Evolutionary conservation across 2,113 vertebrate genomes (phyloP).

Genomic region (Pycnonotus jocosus): DNA sequence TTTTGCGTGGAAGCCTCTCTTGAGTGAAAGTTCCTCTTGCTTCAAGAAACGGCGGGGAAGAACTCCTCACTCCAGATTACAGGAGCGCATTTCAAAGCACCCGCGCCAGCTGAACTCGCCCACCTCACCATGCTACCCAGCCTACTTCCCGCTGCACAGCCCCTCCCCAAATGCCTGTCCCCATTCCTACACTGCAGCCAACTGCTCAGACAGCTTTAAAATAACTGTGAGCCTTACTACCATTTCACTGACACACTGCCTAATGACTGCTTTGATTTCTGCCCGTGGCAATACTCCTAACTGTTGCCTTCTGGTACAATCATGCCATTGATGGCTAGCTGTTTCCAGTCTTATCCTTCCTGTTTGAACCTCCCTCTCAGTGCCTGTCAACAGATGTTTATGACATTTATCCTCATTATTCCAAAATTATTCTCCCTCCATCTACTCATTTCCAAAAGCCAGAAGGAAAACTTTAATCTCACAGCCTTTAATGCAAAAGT

Average conservation of each 20-base stretch:
- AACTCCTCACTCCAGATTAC: not conserved
- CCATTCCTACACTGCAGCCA: too few relatives aligned
- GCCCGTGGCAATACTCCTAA: fast-evolving
- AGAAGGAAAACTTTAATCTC: not conserved
- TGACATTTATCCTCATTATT: not conserved
- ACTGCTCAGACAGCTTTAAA: not conserved
- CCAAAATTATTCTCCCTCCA: not conserved
- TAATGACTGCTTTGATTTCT: not conserved
- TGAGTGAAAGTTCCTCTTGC: not conserved
- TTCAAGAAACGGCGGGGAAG: not conserved
- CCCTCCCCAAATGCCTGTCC: not conserved
- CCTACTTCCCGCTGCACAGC: not conserved
- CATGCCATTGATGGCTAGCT: fast-evolving
- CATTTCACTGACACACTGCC: not conserved
- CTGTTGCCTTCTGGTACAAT: not conserved
- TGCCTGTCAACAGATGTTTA: not conserved
- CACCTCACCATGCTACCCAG: fast-evolving
- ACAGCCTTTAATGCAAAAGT: not conserved
- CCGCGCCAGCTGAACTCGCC: fast-evolving
- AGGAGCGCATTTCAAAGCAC: not conserved
- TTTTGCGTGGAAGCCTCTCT: too few relatives aligned
- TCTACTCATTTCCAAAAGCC: not conserved
- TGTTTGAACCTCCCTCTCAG: not conserved
- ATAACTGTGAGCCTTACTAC: too few relatives aligned
- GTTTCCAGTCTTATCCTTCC: not conserved